Evolutionary conservation across 2,113 vertebrate species (phyloP).

Genomic region (Esox niger): DNA sequence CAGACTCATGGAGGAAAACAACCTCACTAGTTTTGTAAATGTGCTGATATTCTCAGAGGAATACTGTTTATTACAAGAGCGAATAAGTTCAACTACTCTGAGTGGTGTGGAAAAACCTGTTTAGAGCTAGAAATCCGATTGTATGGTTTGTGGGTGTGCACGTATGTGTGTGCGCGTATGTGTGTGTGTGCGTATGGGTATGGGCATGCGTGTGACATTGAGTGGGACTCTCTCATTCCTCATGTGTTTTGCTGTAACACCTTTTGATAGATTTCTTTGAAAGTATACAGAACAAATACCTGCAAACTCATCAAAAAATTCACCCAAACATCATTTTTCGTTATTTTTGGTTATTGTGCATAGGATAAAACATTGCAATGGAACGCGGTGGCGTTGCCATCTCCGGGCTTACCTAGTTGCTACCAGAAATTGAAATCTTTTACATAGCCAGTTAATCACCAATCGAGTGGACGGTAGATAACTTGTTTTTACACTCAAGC

Average conservation of each 20-base stretch:
- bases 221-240: constrained; percentile 32
- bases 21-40: neutral
- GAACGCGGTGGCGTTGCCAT: too few species aligned
- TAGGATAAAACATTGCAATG: neutral
- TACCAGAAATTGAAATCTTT: too few species aligned
- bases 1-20: neutral
- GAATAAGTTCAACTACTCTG: neutral
- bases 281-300: too few species aligned
- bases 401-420: too few species aligned
- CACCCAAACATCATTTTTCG: too few species aligned
- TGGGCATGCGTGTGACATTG: constrained; percentile 30
- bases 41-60: neutral
- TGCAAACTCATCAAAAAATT: too few species aligned
- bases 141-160: neutral
- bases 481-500: too few species aligned
- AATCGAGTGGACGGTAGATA: too few species aligned
- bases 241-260: constrained; percentile 16
- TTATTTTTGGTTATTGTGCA: too few species aligned
- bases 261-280: too few species aligned
- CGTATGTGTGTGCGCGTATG: constrained; percentile 5
- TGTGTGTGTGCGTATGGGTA: neutral
- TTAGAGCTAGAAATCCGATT: neutral
- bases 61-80: neutral
- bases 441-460: too few species aligned
- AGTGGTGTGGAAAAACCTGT: neutral